Conservation (phyloP, 2,888 invertebrate genomes). For the Microdon myrmicae region DNA sequence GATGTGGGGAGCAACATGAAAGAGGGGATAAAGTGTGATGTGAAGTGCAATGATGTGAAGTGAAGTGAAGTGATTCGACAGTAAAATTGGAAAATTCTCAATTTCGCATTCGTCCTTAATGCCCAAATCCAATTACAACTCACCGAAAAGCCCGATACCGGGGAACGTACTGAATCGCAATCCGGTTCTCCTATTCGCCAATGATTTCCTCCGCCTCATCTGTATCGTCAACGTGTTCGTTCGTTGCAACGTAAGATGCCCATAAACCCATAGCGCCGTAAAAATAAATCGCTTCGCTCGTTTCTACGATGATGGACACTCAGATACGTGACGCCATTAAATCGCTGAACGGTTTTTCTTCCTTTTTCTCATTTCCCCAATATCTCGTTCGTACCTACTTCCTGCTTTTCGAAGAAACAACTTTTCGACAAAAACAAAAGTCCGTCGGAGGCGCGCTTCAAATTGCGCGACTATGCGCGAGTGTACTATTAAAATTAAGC, state of each 20-base stretch:
- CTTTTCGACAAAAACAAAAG: conserved; percentile 9
- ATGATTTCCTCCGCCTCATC: conserved; percentile 1
- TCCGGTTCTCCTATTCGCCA: conserved; percentile 16
- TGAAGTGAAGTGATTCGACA: conserved; percentile 17
- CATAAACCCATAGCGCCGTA: conserved; percentile 34
- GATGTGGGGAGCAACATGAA: not conserved
- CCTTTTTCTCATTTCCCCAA: too few relatives aligned
- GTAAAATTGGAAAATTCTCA: conserved; percentile 12
- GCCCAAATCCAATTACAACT: conserved; percentile 31
- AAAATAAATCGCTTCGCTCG: conserved; percentile 48
- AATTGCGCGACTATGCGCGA: too few relatives aligned
- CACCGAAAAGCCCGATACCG: conserved; percentile 13
- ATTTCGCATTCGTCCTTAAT: conserved; percentile 23
- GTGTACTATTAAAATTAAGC: conserved; percentile 42
- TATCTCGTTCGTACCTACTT: too few relatives aligned
- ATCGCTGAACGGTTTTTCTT: conserved; percentile 38
- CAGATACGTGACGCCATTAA: conserved; percentile 43
- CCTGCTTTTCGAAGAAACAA: conserved; percentile 15
- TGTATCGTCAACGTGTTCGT: too few relatives aligned
- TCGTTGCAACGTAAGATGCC: conserved; percentile 19
- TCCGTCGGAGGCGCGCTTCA: conserved; percentile 12
- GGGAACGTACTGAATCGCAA: conserved; percentile 15
- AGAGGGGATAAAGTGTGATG: not conserved
- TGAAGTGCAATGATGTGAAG: conserved; percentile 15
- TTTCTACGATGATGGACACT: conserved; percentile 46